Evolutionary conservation across 2,113 vertebrate genomes (phyloP), one percentile per base, ranked within the genome.

Genomic region (Thomomys bottae): DNA sequence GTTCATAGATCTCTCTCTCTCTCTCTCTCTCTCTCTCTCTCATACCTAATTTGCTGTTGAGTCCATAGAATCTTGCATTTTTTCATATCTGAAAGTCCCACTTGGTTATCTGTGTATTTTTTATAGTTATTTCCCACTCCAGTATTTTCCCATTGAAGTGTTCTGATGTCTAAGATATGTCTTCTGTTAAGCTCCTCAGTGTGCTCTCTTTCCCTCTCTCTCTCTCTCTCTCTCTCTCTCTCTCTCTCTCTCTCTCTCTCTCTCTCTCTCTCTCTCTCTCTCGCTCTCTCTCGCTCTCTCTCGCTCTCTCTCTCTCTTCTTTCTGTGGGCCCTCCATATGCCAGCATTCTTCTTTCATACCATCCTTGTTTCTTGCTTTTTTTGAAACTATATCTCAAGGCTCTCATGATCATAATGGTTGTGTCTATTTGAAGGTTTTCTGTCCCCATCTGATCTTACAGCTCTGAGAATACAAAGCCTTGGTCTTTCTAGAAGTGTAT

Each of bases 251-350:
- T n/a, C n/a, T n/a, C n/a, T n/a, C n/a, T n/a, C n/a, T n/a, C n/a
- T n/a, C n/a, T n/a, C n/a, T n/a, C n/a, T n/a, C n/a, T n/a, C n/a
- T n/a, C n/a, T n/a, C n/a, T n/a, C n/a, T n/a, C n/a, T n/a, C n/a
- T n/a, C n/a, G n/a, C n/a, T n/a, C n/a, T n/a, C n/a, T n/a, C n/a
- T n/a, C n/a, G n/a, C n/a, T n/a, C n/a, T n/a, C n/a, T n/a, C n/a
- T n/a, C n/a, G n/a, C n/a, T n/a, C n/a, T n/a, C n/a, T n/a, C n/a
- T n/a, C 63, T 64, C 86, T 24, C 30, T 67, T 4, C 32, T 40
- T 32, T 7, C 10, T 10, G 0, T 0, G 8, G 9, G 2, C 49
- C 2, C 30, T 49, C 18, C 15, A 1, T 10, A n/a, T 73, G 20
- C 17, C 21, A 23, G 36, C 38, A 6, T 57, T 64, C 64, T 11